Conservation (phyloP, 2,113 vertebrate genomes). For the Notechis scutatus region DNA sequence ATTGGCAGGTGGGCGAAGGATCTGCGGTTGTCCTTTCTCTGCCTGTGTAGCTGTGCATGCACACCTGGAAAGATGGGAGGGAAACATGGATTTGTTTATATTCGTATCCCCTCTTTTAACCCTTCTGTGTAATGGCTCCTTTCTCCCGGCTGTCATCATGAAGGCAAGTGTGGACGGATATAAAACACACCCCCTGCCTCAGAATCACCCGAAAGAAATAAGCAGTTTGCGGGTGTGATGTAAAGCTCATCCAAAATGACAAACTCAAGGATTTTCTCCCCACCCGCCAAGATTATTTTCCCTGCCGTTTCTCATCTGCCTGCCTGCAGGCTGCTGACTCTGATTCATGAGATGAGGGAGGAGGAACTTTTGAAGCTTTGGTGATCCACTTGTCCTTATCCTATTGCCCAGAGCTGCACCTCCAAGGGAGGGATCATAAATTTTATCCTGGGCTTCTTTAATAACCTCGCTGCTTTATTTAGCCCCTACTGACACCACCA, state of each 20-base stretch:
- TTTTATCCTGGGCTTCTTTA: conserved; percentile 20
- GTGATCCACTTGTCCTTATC: conserved; percentile 31
- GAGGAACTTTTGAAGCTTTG: conserved; percentile 17
- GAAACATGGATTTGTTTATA: not conserved
- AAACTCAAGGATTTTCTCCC: conserved; percentile 29
- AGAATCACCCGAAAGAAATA: conserved; percentile 25
- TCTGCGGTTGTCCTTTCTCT: not conserved
- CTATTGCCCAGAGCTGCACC: conserved; percentile 25
- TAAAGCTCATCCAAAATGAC: conserved; percentile 30
- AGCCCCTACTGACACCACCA: conserved; percentile 9
- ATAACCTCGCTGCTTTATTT: conserved; percentile 33
- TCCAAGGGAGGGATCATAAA: conserved; percentile 25
- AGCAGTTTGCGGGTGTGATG: conserved; percentile 22
- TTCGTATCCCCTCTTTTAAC: not conserved
- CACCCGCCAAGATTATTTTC: conserved; percentile 10
- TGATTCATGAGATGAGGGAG: conserved; percentile 28
- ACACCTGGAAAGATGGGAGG: not conserved
- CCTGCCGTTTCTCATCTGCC: conserved; percentile 27
- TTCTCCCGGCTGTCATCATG: not conserved
- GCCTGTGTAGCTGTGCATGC: not conserved
- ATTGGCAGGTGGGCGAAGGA: not conserved
- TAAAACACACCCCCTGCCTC: not conserved
- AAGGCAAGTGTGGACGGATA: not conserved
- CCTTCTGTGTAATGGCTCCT: not conserved
- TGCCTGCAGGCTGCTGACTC: conserved; percentile 19